A percentile compares a stretch with the other conserved stretches of the same genome.
Conservation (phyloP, 1,140 invertebrate species). For the Pteromalus puparum region DNA sequence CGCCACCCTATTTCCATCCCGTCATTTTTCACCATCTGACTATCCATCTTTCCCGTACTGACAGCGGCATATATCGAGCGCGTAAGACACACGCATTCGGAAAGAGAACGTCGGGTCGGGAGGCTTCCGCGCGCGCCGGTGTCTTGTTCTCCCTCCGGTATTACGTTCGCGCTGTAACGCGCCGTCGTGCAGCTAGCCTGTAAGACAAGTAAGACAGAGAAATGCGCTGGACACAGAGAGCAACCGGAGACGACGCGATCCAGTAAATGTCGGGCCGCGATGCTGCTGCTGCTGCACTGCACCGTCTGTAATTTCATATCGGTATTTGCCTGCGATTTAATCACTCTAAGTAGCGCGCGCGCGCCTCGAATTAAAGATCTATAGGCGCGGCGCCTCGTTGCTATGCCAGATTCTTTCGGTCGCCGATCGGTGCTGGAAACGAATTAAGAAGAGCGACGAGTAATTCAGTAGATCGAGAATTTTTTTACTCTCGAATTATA, state of each 20-base stretch:
- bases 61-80: background rate
- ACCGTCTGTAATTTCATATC: slow-evolving; percentile 71
- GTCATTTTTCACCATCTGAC: no score
- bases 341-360: slow-evolving; percentile 57
- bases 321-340: slow-evolving; percentile 68
- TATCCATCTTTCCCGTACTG: no score
- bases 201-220: slow-evolving; percentile 68
- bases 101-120: background rate
- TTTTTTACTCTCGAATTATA: no score
- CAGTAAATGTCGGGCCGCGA: slow-evolving; percentile 61
- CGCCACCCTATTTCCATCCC: no score
- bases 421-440: no score
- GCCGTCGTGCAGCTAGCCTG: slow-evolving; percentile 44
- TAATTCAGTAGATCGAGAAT: no score
- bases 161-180: slow-evolving; percentile 57
- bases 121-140: slow-evolving; percentile 33
- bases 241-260: slow-evolving; percentile 67
- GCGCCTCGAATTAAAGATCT: slow-evolving; percentile 38
- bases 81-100: slow-evolving; percentile 37
- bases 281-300: slow-evolving; percentile 9
- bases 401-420: no score
- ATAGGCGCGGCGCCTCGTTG: background rate
- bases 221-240: slow-evolving; percentile 40
- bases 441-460: no score
- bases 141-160: slow-evolving; percentile 54